Evolutionary conservation across 2,888 invertebrate genomes (phyloP), one percentile per base, ranked within the genome.

Genomic region (Pantelozetes paolii): DNA sequence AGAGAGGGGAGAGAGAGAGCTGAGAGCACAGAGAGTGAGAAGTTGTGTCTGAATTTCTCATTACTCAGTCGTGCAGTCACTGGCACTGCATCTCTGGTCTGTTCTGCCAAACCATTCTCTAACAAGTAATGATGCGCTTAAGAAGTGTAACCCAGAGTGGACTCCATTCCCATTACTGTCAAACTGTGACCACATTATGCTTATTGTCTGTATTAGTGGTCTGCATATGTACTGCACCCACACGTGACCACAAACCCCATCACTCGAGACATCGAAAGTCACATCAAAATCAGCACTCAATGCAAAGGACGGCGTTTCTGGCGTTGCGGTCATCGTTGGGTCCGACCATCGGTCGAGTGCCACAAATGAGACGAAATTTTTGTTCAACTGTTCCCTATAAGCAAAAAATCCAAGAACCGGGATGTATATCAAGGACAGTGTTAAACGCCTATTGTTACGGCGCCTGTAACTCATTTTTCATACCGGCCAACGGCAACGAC

Each of bases 331-430:
- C 62, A 2, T 62, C 62, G 18, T 36, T 62, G n/a, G 62, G 62
- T 15, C 62, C 62, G 20, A 32, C 62, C 18, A 30, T 62, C 30
- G 62, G 62, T 36, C 28, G 62, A n/a, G 62, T 28, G 36, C 62
- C 62, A 80, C 92, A 91, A 23, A 77, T 64, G 30, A 20, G 73
- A 18, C 42, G 69, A 13, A 69, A 69, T 54, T 73, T 69, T n/a
- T 73, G 73, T 40, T 45, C 69, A 59, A 70, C 73, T 9, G 70
- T 73, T 20, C 73, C 73, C 20, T 73, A 69, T 70, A 30, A 50
- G 36, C 73, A 73, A 50, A 45, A 45, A 59, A 70, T 73, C 18
- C 57, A 73, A 45, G 69, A 54, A 13, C 30, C 73, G 1, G 73
- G 73, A 50, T 73, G 73, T 57, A 50, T 32, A 42, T 45, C 69